Conservation (phyloP, 2,888 invertebrate species). For the Drosophila stalkeri region DNA sequence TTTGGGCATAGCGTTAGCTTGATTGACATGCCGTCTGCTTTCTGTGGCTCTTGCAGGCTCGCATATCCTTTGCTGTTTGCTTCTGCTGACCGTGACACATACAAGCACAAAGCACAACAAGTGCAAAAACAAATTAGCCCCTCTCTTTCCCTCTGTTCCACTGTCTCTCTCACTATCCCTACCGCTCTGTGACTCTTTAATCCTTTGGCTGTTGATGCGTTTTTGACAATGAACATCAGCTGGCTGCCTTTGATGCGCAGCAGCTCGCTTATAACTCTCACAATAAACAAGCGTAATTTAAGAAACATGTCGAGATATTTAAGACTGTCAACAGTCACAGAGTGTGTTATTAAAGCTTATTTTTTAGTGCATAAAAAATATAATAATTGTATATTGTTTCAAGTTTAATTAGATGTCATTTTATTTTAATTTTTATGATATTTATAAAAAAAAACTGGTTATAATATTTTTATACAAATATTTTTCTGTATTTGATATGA, state of each 20-base stretch:
- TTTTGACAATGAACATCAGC: constrained; percentile 75
- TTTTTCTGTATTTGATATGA: no score
- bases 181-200: constrained; percentile 6
- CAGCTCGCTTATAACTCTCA: constrained; percentile 22
- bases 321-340: background rate
- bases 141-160: background rate
- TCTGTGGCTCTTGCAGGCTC: constrained; percentile 43
- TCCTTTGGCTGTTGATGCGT: constrained; percentile 48
- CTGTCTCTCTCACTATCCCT: background rate
- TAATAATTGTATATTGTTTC: no score
- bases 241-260: constrained; percentile 32
- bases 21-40: constrained; percentile 73
- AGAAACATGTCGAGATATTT: background rate
- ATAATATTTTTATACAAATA: no score
- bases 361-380: no score
- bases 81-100: constrained; percentile 69
- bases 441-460: no score
- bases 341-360: background rate
- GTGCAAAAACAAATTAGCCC: constrained; percentile 70
- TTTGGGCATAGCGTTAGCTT: constrained; percentile 59
- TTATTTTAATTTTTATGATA: no score
- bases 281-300: constrained; percentile 1
- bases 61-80: constrained; percentile 50
- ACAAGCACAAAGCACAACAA: constrained; percentile 41
- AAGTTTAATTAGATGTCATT: no score